These are phyloP conservation scores for Oncorhynchus nerka DNA, from an alignment of 2,113 vertebrate genomes.

Conservation along the genomic window DNA sequence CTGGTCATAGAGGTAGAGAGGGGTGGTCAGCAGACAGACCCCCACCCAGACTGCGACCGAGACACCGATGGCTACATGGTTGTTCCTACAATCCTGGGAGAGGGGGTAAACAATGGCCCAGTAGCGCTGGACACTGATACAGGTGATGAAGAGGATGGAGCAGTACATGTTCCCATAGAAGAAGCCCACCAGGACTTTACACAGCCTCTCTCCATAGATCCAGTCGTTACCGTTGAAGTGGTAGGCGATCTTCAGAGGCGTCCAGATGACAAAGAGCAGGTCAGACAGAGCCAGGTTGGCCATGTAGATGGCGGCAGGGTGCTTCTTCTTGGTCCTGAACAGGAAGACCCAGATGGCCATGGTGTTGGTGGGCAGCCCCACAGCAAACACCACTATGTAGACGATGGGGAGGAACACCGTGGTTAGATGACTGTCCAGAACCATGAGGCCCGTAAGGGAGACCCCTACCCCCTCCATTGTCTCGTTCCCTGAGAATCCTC, in stretches of 20 bases:
- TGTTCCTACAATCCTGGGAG: constrained; percentile 67
- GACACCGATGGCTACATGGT: constrained; percentile 68
- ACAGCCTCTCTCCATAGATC: constrained; percentile 82
- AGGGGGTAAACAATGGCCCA: constrained; percentile 88
- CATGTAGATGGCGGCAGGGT: constrained; percentile 88
- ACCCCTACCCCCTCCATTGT: constrained; percentile 22
- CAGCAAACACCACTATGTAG: constrained; percentile 81
- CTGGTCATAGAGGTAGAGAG: constrained; percentile 85
- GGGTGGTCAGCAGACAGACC: constrained; percentile 79
- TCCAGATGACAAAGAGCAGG: constrained; percentile 88
- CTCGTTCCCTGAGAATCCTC: constrained; percentile 67
- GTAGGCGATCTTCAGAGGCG: constrained; percentile 88
- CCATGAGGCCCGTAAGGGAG: constrained; percentile 34
- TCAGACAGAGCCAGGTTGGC: constrained; percentile 90
- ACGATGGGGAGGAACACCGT: constrained; percentile 85
- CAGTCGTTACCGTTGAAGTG: constrained; percentile 91
- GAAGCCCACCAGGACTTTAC: constrained; percentile 86
- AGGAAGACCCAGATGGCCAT: constrained; percentile 90
- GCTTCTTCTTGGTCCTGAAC: constrained; percentile 85
- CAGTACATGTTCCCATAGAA: constrained; percentile 98
- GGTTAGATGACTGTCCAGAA: constrained; percentile 79
- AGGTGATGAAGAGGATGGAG: constrained; percentile 90
- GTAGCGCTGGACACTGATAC: constrained; percentile 91
- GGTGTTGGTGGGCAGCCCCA: constrained; percentile 86
- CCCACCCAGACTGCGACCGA: constrained; percentile 81